These are phyloP conservation scores for Brenthis hecate DNA, from an alignment of 2,888 invertebrate species.

Conservation along the genomic window DNA sequence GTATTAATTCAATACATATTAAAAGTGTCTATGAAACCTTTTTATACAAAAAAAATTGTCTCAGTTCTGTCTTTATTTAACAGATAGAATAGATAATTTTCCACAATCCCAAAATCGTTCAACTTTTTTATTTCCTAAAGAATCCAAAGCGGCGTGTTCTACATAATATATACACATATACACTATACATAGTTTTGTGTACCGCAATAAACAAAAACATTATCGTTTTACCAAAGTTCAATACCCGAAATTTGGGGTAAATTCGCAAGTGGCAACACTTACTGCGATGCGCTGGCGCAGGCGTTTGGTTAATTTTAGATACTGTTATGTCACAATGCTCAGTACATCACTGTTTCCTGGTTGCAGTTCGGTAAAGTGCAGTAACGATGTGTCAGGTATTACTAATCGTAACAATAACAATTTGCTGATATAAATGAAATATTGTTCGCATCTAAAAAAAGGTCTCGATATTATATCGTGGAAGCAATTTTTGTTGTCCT, in stretches of 20 bases:
- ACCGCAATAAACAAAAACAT: no score
- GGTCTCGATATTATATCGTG: not conserved
- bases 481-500: not conserved
- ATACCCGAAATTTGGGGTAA: conserved; percentile 53
- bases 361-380: conserved; percentile 32
- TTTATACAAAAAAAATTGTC: no score
- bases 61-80: no score
- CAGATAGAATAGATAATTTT: no score
- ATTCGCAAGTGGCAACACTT: conserved; percentile 59
- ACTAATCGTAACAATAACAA: not conserved
- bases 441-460: not conserved
- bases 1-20: no score
- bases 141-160: no score
- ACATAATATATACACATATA: no score
- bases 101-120: no score
- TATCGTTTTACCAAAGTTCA: conserved; percentile 40
- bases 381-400: conserved; percentile 23
- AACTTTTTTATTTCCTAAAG: no score
- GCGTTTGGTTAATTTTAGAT: conserved; percentile 70
- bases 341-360: conserved; percentile 40
- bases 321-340: conserved; percentile 67
- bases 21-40: no score
- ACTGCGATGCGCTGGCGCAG: conserved; percentile 68
- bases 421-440: conserved; percentile 10
- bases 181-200: no score